A percentile compares a stretch with the other conserved stretches of the same genome.
Conservation (phyloP, 2,888 invertebrate species). For the Hirtodrosophila histrioides region DNA sequence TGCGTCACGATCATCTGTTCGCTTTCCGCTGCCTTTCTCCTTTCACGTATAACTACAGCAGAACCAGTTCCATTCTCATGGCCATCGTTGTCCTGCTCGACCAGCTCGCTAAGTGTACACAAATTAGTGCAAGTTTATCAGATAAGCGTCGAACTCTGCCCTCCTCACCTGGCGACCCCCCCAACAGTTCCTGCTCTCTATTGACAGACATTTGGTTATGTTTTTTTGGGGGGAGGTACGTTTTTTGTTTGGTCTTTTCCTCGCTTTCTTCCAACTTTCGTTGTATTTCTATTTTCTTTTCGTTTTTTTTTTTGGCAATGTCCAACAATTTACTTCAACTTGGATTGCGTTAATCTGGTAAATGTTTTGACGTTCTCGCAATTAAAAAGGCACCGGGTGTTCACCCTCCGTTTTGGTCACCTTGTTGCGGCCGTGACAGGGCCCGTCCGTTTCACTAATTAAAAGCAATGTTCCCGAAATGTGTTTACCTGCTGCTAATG, state of each 20-base stretch:
- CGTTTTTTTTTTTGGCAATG: conserved; percentile 34
- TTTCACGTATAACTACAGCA: conserved; percentile 3
- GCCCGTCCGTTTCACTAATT: conserved; percentile 78
- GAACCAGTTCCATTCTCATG: conserved; percentile 25
- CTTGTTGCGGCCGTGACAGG: conserved; percentile 36
- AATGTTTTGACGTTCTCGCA: conserved; percentile 79
- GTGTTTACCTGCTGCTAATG: conserved; percentile 81
- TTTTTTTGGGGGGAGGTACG: conserved; percentile 16
- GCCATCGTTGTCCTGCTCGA: conserved; percentile 25
- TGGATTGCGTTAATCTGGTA: conserved; percentile 80
- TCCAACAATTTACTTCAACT: conserved; percentile 53
- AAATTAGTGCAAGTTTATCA: conserved; percentile 78
- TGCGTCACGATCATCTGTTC: conserved; percentile 49
- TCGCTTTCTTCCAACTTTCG: conserved; percentile 37
- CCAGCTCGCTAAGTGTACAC: conserved; percentile 65
- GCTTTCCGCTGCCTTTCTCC: not conserved
- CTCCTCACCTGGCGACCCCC: conserved; percentile 13
- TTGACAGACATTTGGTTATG: conserved; percentile 64
- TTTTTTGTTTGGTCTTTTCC: conserved; percentile 32
- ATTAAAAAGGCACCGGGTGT: conserved; percentile 74
- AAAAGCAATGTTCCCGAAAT: conserved; percentile 80
- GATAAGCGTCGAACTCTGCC: conserved; percentile 59
- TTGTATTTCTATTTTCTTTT: conserved; percentile 21
- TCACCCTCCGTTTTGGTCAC: conserved; percentile 41
- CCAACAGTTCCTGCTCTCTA: conserved; percentile 43